Base-by-base conservation (phyloP, 2,888 invertebrate genomes). In the Lepidochitona cinerea region DNA sequence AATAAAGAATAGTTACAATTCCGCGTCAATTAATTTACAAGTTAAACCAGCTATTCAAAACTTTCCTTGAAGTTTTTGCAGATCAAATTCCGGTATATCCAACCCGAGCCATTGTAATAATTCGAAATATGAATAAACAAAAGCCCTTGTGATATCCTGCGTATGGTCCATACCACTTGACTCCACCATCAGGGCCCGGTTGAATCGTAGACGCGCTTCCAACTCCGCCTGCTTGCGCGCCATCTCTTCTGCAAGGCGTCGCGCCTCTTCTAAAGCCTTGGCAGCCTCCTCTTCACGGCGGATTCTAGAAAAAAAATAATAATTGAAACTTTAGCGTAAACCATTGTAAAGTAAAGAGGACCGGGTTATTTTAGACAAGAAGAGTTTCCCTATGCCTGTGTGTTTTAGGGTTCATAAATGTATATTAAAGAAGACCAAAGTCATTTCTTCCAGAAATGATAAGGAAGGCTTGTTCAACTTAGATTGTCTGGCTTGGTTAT, bases 121-220 rank as follows among this genome's bases (percentile, higher is more conserved):
- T 73, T 90, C 90, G 75, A 84, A 90, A 77, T 90, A 90, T 4
- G 90, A 90, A 81, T 87, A 90, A 33, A 89, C 88, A 79, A 90
- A 90, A 4, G 90, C 89, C 65, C 87, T 77, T 4, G 86, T 89
- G 70, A 90, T 86, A 66, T 87, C 84, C 73, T 89, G 89, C 9
- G 89, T 82, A 72, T 88, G 89, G 2, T 82, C 84, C 59, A 90
- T 74, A 3, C 87, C 87, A 18, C 79, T 76, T 0, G 89, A 79
- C 80, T 90, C 90, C 29, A 89, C 77, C 75, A 87, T 86, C 32
- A 90, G 79, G 9, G 86, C 81, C 26, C 87, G 81, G 75, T 88
- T 88, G 76, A 90, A 90, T 68, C 83, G 81, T 5, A 90, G 74
- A 14, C 88, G 75, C 4, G 86, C 84, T 72, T 89, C 89, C 49